Conservation (phyloP, 2,797 vertebrate species). For the Anguilla marmorata region DNA sequence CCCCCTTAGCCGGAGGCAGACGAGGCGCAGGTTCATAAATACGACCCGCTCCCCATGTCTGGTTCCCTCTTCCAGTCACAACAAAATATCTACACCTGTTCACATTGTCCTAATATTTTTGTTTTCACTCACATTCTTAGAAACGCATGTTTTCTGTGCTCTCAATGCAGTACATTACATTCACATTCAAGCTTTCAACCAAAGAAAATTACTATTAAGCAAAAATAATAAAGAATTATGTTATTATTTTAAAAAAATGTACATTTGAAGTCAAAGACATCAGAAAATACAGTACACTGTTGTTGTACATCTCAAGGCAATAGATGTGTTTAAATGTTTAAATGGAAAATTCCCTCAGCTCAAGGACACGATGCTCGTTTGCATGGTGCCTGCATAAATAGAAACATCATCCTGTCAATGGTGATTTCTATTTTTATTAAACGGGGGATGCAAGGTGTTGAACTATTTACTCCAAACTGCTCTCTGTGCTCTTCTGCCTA, state of each 20-base stretch:
- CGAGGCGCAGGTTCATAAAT: slow-evolving; percentile 33
- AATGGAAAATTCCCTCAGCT: neutral
- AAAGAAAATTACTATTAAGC: neutral
- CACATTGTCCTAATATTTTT: neutral
- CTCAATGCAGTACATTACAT: neutral
- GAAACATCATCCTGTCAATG: slow-evolving; percentile 6
- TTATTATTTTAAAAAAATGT: neutral
- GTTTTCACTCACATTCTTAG: neutral
- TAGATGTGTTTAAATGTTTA: neutral
- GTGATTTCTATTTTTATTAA: slow-evolving; percentile 32
- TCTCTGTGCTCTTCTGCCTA: neutral
- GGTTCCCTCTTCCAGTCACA: slow-evolving; percentile 35
- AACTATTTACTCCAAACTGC: neutral
- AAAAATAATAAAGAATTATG: neutral
- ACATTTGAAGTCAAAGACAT: neutral
- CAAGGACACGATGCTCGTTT: neutral
- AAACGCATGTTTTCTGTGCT: neutral
- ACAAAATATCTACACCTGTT: slow-evolving; percentile 29
- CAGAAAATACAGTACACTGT: neutral
- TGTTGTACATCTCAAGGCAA: neutral
- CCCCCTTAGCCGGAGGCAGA: slow-evolving; percentile 36
- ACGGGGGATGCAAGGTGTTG: neutral
- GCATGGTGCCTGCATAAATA: neutral
- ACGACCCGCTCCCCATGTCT: slow-evolving; percentile 44
- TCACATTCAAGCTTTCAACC: neutral